Evolutionary conservation across 2,113 vertebrate species (phyloP), one percentile per base, ranked within the genome.

Genomic region (Antechinus flavipes): DNA sequence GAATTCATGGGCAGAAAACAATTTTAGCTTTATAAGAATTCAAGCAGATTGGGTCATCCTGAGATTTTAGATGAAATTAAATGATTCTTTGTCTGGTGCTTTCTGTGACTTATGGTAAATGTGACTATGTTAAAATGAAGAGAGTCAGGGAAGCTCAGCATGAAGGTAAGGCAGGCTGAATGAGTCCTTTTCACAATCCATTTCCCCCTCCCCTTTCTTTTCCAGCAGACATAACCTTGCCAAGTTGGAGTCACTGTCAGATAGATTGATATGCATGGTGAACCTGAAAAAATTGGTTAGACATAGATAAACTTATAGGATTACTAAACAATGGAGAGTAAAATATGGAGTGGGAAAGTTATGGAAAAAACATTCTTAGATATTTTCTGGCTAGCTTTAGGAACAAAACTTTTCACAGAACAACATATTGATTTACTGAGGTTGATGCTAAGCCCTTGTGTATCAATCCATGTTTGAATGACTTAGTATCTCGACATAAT

Each of bases 191-290:
- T 94, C 47, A 25, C 9, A 49, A 30, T 49, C 47, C 50, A 3
- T 16, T n/a, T 90, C 14, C 26, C 25, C 4, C 35, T 19, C 4
- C 68, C 5, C 16, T 5, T 22, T 90, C 47, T 49, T 27, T 49
- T 90, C n/a, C 25, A 27, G n/a, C 8, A 7, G 6, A 55, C 91
- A 2, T 61, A 89, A 97, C 94, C 96, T 93, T 26, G 0, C 68
- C 49, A 52, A 26, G 54, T 93, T n/a, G 90, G 8, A 90, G 92
- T 58, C 26, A 46, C 7, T 94, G 49, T 89, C 46, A 76, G 25
- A 58, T 53, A 24, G 94, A 56, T 92, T 95, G 89, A 95, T 47
- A 95, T 24, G 92, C 90, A 95, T 27, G 54, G 94, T 89, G 50
- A 96, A 90, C 49, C 95, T 95, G 27, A 46, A 91, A 95, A 54